A percentile compares a stretch with the other conserved stretches of the same genome.
Conservation (phyloP, 2,888 invertebrate genomes). For the Rhodophaea formosa region DNA sequence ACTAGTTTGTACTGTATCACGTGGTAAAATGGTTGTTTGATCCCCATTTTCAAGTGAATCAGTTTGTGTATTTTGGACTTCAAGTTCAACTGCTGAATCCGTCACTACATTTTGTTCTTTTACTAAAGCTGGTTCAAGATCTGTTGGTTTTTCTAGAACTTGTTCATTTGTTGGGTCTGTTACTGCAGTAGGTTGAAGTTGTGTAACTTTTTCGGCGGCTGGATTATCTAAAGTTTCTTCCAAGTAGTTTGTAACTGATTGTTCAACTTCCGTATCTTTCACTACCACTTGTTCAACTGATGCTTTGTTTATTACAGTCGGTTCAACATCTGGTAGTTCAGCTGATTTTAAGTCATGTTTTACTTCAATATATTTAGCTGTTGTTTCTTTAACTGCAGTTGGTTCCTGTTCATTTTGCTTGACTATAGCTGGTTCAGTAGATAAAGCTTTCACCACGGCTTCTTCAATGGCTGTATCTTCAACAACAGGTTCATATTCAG, state of each 20-base stretch:
- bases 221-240: neutral
- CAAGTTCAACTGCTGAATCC: neutral
- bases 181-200: neutral
- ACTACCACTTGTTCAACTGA: neutral
- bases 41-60: neutral
- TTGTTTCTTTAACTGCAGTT: too few relatives aligned
- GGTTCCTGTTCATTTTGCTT: too few relatives aligned
- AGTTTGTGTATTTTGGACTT: neutral
- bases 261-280: neutral
- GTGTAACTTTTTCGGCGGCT: neutral
- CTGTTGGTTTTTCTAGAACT: neutral
- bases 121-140: neutral
- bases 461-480: neutral
- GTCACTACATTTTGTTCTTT: neutral
- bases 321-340: too few relatives aligned
- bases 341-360: too few relatives aligned
- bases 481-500: neutral
- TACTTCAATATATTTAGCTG: too few relatives aligned
- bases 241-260: neutral
- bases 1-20: slow-evolving; percentile 68
- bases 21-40: slow-evolving; percentile 39
- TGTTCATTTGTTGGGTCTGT: neutral
- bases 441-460: neutral
- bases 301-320: neutral
- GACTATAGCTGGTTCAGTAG: too few relatives aligned